Evolutionary conservation across 2,888 invertebrate genomes (phyloP), one percentile per base, ranked within the genome.

Genomic region (Perizoma flavofasciatum): DNA sequence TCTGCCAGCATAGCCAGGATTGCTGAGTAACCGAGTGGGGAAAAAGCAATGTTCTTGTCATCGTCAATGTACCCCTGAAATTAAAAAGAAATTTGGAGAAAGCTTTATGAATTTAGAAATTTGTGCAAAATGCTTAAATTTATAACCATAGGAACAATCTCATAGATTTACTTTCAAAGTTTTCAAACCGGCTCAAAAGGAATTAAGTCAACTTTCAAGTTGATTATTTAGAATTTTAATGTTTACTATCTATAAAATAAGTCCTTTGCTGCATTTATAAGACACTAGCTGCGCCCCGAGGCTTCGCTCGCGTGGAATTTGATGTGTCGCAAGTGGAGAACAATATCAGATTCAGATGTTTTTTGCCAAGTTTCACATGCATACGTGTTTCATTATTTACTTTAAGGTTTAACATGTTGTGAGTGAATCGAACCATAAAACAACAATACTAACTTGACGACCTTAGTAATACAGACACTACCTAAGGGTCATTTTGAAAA

Each of bases 1-100:
- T 95, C 95, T 0, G 94, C 94, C 11, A 95, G 77, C 49, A 95
- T 93, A 0, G 94, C 94, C 43, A 95, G 80, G 53, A 95, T 94
- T 0, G 93, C 90, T 0, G 94, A 93, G 64, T 94, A 94, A 0
- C 95, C 95, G 44, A 95, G 81, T 0, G 95, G 95, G 0, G 95
- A 94, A 66, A 94, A 94, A 2, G 94, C 95, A 55, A 94, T 93
- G 71, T 95, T 95, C 50, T 82, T 88, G 44, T 88, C 79, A 69
- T 92, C 92, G 35, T 93, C 92, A 4, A 92, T 92, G 72, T 92
- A 93, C 6, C 92, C 92, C 93, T 93, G 80, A 81, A 63, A 59
- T 47, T 37, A 8, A 49, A 56, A 39, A 59, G n/a, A 45, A 8
- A 10, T 5, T 1, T 44, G 5, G 7, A 44, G 44, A 44, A 44